A percentile compares a stretch with the other conserved stretches of the same genome.
These are phyloP conservation scores for Epinephelus awoara DNA, from an alignment of 2,797 vertebrate species.

Conservation along the genomic window DNA sequence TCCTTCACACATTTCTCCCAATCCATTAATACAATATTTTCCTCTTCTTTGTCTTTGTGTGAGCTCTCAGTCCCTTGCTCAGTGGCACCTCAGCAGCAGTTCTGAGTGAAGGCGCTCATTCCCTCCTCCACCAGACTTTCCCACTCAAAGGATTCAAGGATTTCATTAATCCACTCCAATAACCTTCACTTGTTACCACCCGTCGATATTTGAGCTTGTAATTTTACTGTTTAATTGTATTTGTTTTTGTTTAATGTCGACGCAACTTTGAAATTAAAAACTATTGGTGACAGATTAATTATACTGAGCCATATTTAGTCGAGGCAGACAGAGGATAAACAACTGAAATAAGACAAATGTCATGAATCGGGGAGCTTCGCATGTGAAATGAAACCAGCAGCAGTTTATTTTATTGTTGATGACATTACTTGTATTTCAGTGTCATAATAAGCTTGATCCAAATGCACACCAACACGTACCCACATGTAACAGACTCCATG, in stretches of 20 bases:
- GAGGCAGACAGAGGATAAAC: constrained; percentile 26
- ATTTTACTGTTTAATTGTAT: constrained; percentile 25
- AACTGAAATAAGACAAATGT: constrained; percentile 26
- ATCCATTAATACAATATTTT: constrained; percentile 50
- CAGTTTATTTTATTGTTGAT: constrained; percentile 1
- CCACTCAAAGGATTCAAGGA: constrained; percentile 28
- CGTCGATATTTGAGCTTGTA: constrained; percentile 16
- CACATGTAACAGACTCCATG: background rate
- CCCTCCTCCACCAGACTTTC: constrained; percentile 12
- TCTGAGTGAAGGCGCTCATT: constrained; percentile 19
- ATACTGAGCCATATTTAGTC: constrained; percentile 23
- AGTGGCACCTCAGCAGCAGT: constrained; percentile 32
- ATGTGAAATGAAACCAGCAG: background rate
- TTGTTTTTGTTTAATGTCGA: constrained; percentile 21
- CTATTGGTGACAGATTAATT: constrained; percentile 41
- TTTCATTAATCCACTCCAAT: constrained; percentile 25
- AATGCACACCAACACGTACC: background rate
- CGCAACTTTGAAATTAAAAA: constrained; percentile 28
- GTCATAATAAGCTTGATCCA: constrained; percentile 20
- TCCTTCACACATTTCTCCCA: constrained; percentile 66
- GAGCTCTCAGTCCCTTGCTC: constrained; percentile 46
- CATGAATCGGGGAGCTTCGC: constrained; percentile 1
- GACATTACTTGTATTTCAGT: background rate
- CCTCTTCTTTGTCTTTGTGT: constrained; percentile 46
- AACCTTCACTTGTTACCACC: constrained; percentile 8